Evolutionary conservation across 2,113 vertebrate species (phyloP).

Genomic region (Hiodon tergisus): DNA sequence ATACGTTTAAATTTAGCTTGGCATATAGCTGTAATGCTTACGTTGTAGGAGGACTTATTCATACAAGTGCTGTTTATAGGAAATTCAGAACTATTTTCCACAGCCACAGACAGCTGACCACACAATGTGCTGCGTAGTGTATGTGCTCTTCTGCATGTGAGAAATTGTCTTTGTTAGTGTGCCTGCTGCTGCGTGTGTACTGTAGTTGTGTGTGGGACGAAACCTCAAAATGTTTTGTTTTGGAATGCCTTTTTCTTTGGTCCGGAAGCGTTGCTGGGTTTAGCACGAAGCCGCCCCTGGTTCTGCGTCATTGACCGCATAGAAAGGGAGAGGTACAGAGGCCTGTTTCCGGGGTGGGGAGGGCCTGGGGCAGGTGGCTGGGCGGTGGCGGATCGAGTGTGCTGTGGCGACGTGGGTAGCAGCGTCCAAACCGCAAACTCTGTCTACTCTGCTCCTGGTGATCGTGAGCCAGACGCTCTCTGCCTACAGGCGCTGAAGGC

Average conservation of each 20-base stretch:
- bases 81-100: slow-evolving; percentile 68
- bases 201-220: not conserved
- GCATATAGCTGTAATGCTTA: slow-evolving; percentile 41
- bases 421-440: not conserved
- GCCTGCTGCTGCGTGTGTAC: not conserved
- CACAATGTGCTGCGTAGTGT: slow-evolving; percentile 49
- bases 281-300: not conserved
- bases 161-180: not conserved
- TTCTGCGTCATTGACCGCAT: not conserved
- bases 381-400: not conserved
- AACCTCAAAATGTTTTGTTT: not conserved
- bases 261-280: not conserved
- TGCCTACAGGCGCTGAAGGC: not conserved
- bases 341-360: not conserved
- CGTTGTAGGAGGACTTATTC: slow-evolving; percentile 63
- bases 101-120: slow-evolving; percentile 59
- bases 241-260: not conserved
- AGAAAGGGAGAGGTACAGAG: not conserved
- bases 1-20: slow-evolving; percentile 53
- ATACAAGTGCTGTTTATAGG: slow-evolving; percentile 66
- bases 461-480: not conserved
- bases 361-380: not conserved
- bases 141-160: not conserved
- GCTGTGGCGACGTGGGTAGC: not conserved
- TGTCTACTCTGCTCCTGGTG: not conserved